These are phyloP conservation scores for Shargacucullia verbasci DNA, from an alignment of 2,888 invertebrate genomes.

Conservation along the genomic window DNA sequence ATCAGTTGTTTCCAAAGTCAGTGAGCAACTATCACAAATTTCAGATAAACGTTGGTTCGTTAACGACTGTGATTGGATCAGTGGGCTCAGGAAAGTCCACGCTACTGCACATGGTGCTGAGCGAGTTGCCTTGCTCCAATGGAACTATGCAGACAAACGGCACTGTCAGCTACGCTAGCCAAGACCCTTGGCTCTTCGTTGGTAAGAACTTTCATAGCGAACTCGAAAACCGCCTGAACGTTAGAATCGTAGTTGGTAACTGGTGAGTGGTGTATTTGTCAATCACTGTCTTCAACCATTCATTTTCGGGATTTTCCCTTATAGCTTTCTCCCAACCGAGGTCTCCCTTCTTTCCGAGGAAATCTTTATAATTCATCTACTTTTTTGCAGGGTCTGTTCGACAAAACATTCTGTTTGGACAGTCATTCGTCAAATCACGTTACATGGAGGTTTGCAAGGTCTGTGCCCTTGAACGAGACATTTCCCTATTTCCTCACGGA, in stretches of 20 bases:
- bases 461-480: conserved; percentile 93
- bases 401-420: conserved; percentile 97
- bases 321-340: too few species aligned
- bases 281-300: too few species aligned
- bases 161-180: conserved; percentile 92
- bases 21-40: conserved; percentile 2
- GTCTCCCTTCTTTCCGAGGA: too few species aligned
- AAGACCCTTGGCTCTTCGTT: conserved; percentile 95
- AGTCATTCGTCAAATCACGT: conserved; percentile 88
- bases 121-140: conserved; percentile 91
- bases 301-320: too few species aligned
- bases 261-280: too few species aligned
- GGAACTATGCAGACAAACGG: conserved; percentile 91
- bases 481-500: conserved; percentile 93
- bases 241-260: too few species aligned
- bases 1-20: too few species aligned
- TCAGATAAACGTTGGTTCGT: conserved; percentile 74
- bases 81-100: conserved; percentile 90
- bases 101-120: conserved; percentile 91
- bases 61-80: conserved; percentile 90
- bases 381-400: conserved; percentile 91
- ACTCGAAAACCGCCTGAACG: too few species aligned
- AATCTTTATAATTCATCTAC: neutral
- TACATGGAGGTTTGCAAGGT: conserved; percentile 92
- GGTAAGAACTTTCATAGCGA: conserved; percentile 68